These are phyloP conservation scores for Drosophila littoralis DNA, from an alignment of 1,140 invertebrate genomes.

Conservation along the genomic window DNA sequence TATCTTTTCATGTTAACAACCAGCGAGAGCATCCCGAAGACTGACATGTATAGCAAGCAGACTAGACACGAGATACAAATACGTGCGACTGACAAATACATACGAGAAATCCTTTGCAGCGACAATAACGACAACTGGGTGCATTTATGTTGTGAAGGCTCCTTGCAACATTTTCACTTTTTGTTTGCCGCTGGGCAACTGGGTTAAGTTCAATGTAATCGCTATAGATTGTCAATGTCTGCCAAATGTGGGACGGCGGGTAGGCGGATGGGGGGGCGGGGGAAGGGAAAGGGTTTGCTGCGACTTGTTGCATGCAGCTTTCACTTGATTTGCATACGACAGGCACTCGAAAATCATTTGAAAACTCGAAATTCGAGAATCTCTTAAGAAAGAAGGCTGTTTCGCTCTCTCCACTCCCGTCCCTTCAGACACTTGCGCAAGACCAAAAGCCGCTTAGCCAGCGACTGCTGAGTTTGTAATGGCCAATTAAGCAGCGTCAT, in stretches of 20 bases:
- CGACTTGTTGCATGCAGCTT: conserved; percentile 64
- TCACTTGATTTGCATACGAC: conserved; percentile 79
- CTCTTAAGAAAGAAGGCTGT: conserved; percentile 13
- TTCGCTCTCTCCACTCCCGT: neutral
- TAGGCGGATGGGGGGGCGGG: neutral
- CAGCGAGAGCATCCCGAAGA: conserved; percentile 29
- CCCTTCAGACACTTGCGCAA: conserved; percentile 52
- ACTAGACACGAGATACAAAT: conserved; percentile 40
- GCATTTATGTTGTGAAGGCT: neutral
- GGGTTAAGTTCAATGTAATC: conserved; percentile 45
- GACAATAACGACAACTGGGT: neutral
- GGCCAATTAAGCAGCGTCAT: conserved; percentile 76
- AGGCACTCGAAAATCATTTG: conserved; percentile 62
- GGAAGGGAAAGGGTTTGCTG: conserved; percentile 10
- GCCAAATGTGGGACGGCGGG: neutral
- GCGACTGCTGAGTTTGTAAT: conserved; percentile 55
- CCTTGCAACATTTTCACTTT: conserved; percentile 6
- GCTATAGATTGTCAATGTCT: conserved; percentile 26
- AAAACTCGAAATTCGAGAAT: conserved; percentile 68
- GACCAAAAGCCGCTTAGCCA: conserved; percentile 38
- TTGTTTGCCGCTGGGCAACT: conserved; percentile 15
- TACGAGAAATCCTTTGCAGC: conserved; percentile 14
- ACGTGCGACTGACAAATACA: conserved; percentile 1
- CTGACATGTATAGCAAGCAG: conserved; percentile 39
- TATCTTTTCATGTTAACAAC: conserved; percentile 78